Evolutionary conservation across 2,797 vertebrate genomes (phyloP).

Genomic region (Liasis olivaceus): DNA sequence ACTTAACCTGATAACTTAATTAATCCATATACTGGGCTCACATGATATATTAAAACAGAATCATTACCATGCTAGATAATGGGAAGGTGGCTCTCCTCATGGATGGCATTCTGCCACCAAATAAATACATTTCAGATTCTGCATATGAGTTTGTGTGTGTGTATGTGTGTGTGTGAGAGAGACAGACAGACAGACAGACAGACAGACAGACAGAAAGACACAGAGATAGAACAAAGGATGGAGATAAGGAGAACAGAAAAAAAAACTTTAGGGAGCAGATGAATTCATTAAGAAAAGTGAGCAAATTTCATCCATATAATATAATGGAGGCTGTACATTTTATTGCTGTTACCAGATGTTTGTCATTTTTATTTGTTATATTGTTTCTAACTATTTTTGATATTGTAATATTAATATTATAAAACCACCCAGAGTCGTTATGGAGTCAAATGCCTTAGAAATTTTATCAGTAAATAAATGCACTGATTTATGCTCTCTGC

Average conservation of each 20-base stretch:
- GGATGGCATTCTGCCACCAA: not conserved
- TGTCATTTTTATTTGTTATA: not conserved
- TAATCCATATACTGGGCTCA: not conserved
- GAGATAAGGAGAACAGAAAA: not conserved
- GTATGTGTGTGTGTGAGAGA: not conserved
- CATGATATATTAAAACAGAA: not conserved
- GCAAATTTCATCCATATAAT: not conserved
- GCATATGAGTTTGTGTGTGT: not conserved
- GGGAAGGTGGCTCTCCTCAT: not conserved
- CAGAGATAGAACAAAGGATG: accelerated
- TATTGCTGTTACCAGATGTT: not conserved
- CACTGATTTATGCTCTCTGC: not conserved
- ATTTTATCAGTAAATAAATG: not conserved
- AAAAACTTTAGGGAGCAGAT: not conserved
- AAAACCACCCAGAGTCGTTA: not conserved
- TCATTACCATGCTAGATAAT: not conserved
- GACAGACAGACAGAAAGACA: accelerated
- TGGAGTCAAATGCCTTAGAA: not conserved
- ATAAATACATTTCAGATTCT: not conserved
- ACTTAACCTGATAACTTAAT: not conserved
- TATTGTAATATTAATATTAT: not conserved
- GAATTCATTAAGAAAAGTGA: accelerated
- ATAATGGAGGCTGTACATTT: not conserved
- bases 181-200: too few relatives aligned
- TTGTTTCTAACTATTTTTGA: not conserved